Conservation (phyloP, 2,113 vertebrate species). For the Oenanthe melanoleuca region DNA sequence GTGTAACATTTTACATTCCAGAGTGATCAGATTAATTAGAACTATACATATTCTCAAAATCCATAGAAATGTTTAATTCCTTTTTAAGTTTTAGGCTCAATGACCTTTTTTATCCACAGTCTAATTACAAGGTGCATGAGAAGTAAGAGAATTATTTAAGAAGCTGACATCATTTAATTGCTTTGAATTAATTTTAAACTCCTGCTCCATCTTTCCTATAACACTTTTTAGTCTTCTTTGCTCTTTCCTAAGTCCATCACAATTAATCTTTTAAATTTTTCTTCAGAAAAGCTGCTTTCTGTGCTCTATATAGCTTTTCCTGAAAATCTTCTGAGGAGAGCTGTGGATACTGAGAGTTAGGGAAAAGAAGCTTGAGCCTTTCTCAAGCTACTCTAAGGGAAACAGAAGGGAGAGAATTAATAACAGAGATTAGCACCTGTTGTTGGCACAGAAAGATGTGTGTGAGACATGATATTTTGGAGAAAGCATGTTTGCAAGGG, state of each 20-base stretch:
- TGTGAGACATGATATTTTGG: no score
- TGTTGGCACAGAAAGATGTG: no score
- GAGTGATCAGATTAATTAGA: background rate
- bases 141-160: conserved; percentile 33
- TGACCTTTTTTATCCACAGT: background rate
- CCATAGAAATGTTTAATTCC: conserved; percentile 10
- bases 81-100: background rate
- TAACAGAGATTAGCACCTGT: no score
- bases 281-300: background rate
- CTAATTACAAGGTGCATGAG: background rate
- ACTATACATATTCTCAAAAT: background rate
- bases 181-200: conserved; percentile 19
- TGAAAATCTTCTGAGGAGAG: background rate
- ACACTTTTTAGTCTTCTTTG: background rate
- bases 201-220: background rate
- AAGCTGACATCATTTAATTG: background rate
- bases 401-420: no score
- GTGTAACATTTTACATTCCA: background rate
- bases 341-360: no score
- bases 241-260: background rate
- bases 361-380: no score
- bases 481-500: no score
- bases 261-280: background rate
- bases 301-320: background rate
- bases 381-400: no score